These are phyloP conservation scores for Heterohyrax brucei DNA, from an alignment of 2,797 vertebrate species.

Conservation along the genomic window DNA sequence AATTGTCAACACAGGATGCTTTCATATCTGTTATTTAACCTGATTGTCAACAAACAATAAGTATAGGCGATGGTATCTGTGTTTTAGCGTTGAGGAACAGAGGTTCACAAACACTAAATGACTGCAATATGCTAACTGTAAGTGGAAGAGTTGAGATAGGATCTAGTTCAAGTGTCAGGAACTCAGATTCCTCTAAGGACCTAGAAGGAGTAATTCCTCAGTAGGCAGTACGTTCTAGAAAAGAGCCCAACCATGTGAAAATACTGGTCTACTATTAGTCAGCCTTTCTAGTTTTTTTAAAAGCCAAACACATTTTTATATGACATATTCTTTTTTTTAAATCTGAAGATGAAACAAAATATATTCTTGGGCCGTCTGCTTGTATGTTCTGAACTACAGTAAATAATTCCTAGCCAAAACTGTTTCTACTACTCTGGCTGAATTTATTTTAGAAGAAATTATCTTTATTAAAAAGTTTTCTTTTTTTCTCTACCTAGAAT, in stretches of 20 bases:
- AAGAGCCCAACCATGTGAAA: neutral
- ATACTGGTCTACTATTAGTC: neutral
- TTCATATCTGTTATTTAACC: neutral
- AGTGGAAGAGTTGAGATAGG: neutral
- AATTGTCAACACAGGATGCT: neutral
- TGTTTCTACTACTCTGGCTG: neutral
- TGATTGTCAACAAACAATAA: neutral
- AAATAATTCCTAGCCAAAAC: neutral
- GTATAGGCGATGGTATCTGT: neutral
- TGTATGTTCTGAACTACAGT: slow-evolving; percentile 20
- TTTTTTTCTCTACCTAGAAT: slow-evolving; percentile 49
- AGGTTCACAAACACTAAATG: slow-evolving; percentile 21
- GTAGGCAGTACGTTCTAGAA: neutral
- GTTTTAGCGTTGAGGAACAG: neutral
- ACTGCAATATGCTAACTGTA: neutral
- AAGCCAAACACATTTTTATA: slow-evolving; percentile 10
- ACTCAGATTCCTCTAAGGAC: neutral
- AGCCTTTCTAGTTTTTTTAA: neutral
- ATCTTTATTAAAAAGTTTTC: neutral
- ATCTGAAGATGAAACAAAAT: slow-evolving; percentile 42
- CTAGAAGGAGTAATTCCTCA: neutral
- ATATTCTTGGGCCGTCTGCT: neutral
- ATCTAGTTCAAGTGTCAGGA: neutral
- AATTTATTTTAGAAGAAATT: slow-evolving; percentile 60
- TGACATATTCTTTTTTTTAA: slow-evolving; percentile 50